Base-by-base conservation (phyloP, 2,888 invertebrate genomes). In the Fragum whitleyi region DNA sequence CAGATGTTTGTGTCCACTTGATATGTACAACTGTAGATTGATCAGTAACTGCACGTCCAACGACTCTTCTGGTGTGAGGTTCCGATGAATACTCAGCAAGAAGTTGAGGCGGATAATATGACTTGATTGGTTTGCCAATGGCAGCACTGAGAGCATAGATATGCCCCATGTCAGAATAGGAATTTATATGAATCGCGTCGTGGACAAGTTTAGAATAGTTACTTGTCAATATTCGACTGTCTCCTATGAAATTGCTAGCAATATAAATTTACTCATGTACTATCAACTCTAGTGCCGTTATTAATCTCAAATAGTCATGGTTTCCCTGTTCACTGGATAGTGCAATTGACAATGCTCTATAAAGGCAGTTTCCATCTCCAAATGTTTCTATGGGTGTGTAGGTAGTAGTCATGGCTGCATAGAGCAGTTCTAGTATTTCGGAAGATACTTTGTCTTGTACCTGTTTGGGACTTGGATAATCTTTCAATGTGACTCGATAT, bases 91-190 rank as follows among this genome's bases (percentile, higher is more conserved):
- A 57, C 23, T 70, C 70, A 36, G n/a, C 51, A n/a, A 29, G 21
- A 14, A 51, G 32, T 47, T 69, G 70, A 28, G 70, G 53, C 28
- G 53, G 76, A 29, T 51, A 62, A 26, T 51, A 32, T 0, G 76
- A 70, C 23, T 23, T 65, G 32, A 77, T 36, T 3, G 67, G 71
- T 21, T 32, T 16, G 6, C 32, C 62, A 11, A 77, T 16, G 5
- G 39, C 42, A 2, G 77, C 77, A 71, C 77, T 77, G 2, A 77
- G 32, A 16, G 77, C 71, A 39, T 72, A 72, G 5, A 77, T 39
- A 39, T 77, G 77, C 0, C 47, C 71, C 72, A 72, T 72, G 39
- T 72, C 77, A 7, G 57, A 26, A 57, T 57, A 77, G 21, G 55
- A 29, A 19, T 23, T 29, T 42, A 26, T 55, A 32, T 11, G 9